Evolutionary conservation across 2,797 vertebrate species (phyloP).

Genomic region (Hipposideros larvatus): DNA sequence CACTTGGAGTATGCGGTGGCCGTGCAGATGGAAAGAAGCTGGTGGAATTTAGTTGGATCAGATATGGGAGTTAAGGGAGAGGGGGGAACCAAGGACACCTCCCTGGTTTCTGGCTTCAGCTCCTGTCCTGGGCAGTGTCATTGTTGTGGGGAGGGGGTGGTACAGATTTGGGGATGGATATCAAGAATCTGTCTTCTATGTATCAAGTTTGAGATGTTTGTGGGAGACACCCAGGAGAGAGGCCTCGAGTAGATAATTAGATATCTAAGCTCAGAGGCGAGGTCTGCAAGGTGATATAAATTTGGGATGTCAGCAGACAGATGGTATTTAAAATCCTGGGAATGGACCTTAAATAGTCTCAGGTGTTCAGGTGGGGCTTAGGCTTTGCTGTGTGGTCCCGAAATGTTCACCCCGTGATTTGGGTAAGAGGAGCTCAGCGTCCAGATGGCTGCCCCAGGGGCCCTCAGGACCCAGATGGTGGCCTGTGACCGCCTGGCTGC

Average conservation of each 20-base stretch:
- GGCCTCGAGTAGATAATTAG: conserved; percentile 35
- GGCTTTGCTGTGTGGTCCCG: background rate
- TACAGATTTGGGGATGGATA: background rate
- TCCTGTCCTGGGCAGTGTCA: too few relatives aligned
- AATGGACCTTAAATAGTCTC: background rate
- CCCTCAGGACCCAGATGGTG: background rate
- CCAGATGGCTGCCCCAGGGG: background rate
- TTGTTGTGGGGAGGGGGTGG: background rate
- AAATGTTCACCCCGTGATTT: background rate
- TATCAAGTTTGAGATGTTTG: background rate
- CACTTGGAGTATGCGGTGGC: background rate
- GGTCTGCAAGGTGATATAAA: background rate
- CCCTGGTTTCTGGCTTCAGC: background rate
- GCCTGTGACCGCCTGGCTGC: background rate
- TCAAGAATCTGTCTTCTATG: background rate
- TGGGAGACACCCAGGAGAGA: background rate
- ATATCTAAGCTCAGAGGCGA: conserved; percentile 33
- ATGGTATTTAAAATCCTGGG: background rate
- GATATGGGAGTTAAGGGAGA: background rate
- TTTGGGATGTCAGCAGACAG: conserved; percentile 19
- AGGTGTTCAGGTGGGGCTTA: background rate
- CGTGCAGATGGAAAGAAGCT: background rate
- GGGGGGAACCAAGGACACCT: background rate
- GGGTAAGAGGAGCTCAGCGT: background rate
- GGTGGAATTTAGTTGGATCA: background rate